Evolutionary conservation across 2,888 invertebrate species (phyloP).

Genomic region (Orchestes rusci): DNA sequence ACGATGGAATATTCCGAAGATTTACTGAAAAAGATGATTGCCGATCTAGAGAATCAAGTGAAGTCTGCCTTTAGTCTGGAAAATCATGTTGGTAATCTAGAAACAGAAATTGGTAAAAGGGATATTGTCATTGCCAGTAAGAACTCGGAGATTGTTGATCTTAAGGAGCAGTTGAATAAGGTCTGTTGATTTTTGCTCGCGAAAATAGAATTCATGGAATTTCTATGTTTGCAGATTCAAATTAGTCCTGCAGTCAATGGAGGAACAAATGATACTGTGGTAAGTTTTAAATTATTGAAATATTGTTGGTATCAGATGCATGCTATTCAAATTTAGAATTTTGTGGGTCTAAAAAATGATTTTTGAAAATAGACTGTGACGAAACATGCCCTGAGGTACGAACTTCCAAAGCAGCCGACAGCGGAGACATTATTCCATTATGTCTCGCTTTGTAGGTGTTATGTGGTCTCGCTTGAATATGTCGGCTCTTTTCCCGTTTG

Average conservation of each 20-base stretch:
- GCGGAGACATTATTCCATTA: too few relatives aligned
- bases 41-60: conserved; percentile 13
- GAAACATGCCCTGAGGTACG: too few relatives aligned
- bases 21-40: conserved; percentile 19
- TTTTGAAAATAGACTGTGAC: too few relatives aligned
- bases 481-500: too few relatives aligned
- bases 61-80: conserved; percentile 5
- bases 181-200: conserved; percentile 15
- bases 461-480: too few relatives aligned
- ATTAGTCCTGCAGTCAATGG: conserved; percentile 7
- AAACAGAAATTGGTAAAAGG: conserved; percentile 24
- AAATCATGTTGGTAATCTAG: conserved; percentile 6
- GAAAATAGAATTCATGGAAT: neutral
- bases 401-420: too few relatives aligned
- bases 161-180: conserved; percentile 29
- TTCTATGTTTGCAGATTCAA: conserved; percentile 8
- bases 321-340: too few relatives aligned
- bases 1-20: conserved; percentile 17
- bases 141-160: conserved; percentile 26
- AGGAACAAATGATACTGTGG: conserved; percentile 9
- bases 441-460: too few relatives aligned
- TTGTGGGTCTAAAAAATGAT: too few relatives aligned
- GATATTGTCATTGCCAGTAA: conserved; percentile 24
- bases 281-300: conserved; percentile 10
- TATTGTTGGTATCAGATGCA: too few relatives aligned